These are phyloP conservation scores for Eutolmus rufibarbis DNA, from an alignment of 2,888 invertebrate genomes.

Conservation along the genomic window DNA sequence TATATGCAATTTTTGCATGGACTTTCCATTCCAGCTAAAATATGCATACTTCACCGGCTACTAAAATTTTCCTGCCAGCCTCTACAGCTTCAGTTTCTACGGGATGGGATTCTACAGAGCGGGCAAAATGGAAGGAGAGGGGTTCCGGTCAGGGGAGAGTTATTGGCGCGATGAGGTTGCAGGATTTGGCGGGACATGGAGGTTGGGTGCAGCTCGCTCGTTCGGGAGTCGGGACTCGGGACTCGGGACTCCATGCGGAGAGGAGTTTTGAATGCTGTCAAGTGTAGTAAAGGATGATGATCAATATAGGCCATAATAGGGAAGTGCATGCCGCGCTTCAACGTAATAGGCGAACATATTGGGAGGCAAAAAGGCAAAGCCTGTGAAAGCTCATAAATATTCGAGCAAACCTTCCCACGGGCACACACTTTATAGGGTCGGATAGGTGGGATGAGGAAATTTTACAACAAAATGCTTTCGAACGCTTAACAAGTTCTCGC, in stretches of 20 bases:
- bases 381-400: background rate
- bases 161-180: background rate
- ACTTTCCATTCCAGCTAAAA: background rate
- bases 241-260: background rate
- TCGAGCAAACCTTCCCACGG: background rate
- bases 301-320: slow-evolving; percentile 27
- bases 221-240: background rate
- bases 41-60: slow-evolving; percentile 17
- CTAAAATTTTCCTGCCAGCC: background rate
- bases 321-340: background rate
- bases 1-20: slow-evolving; percentile 6
- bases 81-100: background rate
- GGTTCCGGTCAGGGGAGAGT: background rate
- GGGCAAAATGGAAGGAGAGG: background rate
- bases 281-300: slow-evolving; percentile 26
- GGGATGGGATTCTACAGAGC: background rate
- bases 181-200: background rate
- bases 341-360: background rate
- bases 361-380: background rate
- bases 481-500: background rate
- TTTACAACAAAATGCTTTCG: slow-evolving; percentile 24
- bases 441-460: background rate
- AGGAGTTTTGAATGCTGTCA: slow-evolving; percentile 14
- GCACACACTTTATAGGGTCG: background rate
- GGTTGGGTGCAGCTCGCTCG: background rate